These are phyloP conservation scores for cattle (Bos taurus) DNA, from an alignment of 2,113 vertebrate genomes.

Conservation along the genomic window DNA sequence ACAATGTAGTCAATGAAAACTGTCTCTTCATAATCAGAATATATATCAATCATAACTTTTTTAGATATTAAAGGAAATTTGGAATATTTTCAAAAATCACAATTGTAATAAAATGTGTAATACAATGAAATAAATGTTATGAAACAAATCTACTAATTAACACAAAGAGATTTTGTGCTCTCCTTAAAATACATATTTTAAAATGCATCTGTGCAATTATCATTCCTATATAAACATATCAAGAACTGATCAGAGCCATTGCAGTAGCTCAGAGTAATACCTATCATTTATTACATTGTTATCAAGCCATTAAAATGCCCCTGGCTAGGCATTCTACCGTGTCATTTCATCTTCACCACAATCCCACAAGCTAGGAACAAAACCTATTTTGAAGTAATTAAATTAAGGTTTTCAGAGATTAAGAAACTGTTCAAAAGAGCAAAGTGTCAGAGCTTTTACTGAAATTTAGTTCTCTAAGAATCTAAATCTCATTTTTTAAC, in stretches of 20 bases:
- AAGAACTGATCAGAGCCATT: not conserved
- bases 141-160: slow-evolving; percentile 32
- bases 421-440: not conserved
- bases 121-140: not conserved
- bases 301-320: not conserved
- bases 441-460: not conserved
- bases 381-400: not conserved
- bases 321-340: not conserved
- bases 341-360: not conserved
- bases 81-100: not conserved
- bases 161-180: not conserved
- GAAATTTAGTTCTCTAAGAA: not conserved
- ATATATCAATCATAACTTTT: not conserved
- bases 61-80: not conserved
- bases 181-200: slow-evolving; percentile 40
- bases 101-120: slow-evolving; percentile 20
- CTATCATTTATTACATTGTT: not conserved
- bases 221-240: slow-evolving; percentile 49
- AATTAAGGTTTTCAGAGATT: not conserved
- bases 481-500: not conserved
- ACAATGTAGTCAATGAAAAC: not conserved
- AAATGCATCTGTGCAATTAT: slow-evolving; percentile 53
- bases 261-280: not conserved
- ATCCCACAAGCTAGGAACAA: not conserved
- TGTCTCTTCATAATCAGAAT: not conserved